Evolutionary conservation across 2,888 invertebrate species (phyloP), one percentile per base, ranked within the genome.

Genomic region (Leucoptera coffeella): DNA sequence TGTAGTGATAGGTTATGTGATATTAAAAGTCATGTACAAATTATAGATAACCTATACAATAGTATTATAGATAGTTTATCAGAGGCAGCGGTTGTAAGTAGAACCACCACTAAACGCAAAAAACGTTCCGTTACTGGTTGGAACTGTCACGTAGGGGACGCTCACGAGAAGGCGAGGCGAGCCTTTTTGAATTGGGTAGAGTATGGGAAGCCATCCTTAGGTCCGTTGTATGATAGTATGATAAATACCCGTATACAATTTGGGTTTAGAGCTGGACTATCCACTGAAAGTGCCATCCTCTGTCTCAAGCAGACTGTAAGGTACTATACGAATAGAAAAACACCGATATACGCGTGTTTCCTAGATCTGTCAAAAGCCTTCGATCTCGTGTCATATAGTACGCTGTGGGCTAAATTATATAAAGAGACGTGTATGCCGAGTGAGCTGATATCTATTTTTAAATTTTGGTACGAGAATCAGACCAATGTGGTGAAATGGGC

Each of bases 401-500:
- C 29, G 1, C 15, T 36, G 2, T 36, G 34, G 37, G 13, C 14
- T 4, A 36, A 36, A 10, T 10, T 38, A 12, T 10, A 22, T 8
- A 23, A 25, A n/a, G n/a, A n/a, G n/a, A 23, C 15, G 4, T 14
- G 11, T 8, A 1, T 35, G 7, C 26, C 38, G 3, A 1, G 2
- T 2, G 30, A 30, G 7, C 5, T 34, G 3, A 22, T 28, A 12
- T 4, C 7, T 3, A 8, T 32, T 2, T 28, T 40, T 12, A 33
- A 28, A 13, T 35, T 25, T 17, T 40, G 36, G 38, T 38, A 38
- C 12, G 6, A 13, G 3, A 19, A 32, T 8, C 37, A 38, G 14
- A 12, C n/a, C 1, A 39, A 39, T 22, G 3, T 4, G 6, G 34
- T 37, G 2, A 25, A 26, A 19, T 38, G 37, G 37, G 34, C 29